phyloP scores from a whole-genome alignment of 2,888 invertebrate species.

The Drosophila falleni region DNA sequence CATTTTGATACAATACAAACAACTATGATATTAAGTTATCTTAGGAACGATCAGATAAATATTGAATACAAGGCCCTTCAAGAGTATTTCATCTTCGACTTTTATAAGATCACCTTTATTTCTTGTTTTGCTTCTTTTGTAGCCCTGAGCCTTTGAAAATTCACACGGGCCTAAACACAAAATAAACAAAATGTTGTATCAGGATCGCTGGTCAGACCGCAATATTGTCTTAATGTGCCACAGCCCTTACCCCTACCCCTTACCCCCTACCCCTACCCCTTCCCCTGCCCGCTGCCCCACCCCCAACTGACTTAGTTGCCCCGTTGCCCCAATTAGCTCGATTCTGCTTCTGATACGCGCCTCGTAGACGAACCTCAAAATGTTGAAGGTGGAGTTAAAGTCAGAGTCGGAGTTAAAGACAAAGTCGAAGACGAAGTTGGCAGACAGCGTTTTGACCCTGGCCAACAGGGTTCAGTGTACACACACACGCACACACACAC shows the following conservation, averaged over 20 bases:
- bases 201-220: constrained; percentile 50
- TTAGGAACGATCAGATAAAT: no score
- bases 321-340: constrained; percentile 84
- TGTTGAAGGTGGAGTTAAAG: constrained; percentile 47
- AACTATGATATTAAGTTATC: no score
- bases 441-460: constrained; percentile 48
- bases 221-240: constrained; percentile 79
- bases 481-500: neutral
- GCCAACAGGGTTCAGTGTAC: constrained; percentile 47
- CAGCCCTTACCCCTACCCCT: constrained; percentile 50
- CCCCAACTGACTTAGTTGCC: constrained; percentile 32
- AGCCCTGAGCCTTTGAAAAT: constrained; percentile 82
- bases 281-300: constrained; percentile 5
- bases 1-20: no score
- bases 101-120: neutral
- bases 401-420: constrained; percentile 7
- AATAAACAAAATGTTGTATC: constrained; percentile 80
- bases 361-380: constrained; percentile 54
- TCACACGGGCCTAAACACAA: constrained; percentile 82
- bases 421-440: constrained; percentile 18
- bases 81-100: no score
- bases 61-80: no score
- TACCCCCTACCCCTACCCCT: neutral
- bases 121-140: constrained; percentile 34
- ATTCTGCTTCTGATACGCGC: constrained; percentile 85